Conservation (phyloP, 2,113 vertebrate species). For the Colius striatus region DNA sequence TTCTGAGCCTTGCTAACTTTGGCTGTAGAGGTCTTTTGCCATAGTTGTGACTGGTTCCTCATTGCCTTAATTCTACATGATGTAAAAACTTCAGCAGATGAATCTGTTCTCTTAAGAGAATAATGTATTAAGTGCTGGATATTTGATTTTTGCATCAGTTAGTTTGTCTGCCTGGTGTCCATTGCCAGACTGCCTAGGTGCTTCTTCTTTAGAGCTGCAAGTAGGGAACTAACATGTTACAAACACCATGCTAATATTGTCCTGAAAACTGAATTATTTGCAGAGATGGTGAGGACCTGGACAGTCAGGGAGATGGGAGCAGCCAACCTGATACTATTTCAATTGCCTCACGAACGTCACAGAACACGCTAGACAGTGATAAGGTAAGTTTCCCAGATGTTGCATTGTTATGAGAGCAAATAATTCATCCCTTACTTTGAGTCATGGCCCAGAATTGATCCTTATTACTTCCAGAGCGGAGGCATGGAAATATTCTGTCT, state of each 20-base stretch:
- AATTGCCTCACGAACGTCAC: constrained; percentile 95
- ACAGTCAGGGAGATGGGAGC: constrained; percentile 98
- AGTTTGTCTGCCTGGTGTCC: background rate
- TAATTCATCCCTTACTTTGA: background rate
- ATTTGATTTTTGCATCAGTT: background rate
- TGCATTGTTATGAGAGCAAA: background rate
- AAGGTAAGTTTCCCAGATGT: constrained; percentile 82
- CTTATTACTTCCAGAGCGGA: background rate
- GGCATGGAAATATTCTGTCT: fast-evolving
- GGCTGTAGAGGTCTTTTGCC: background rate
- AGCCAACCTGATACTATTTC: constrained; percentile 99
- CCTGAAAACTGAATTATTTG: constrained; percentile 2
- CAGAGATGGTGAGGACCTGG: constrained; percentile 96
- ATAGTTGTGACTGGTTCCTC: background rate
- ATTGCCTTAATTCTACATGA: background rate
- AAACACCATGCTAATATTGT: background rate
- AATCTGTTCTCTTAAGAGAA: background rate
- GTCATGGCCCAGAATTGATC: background rate
- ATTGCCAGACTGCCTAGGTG: background rate
- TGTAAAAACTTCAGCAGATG: background rate
- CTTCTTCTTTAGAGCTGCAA: background rate
- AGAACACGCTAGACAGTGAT: constrained; percentile 97
- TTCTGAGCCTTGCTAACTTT: background rate
- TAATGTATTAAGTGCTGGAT: background rate
- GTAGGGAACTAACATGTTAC: background rate